phyloP scores from a whole-genome alignment of 2,797 vertebrate species.

The Scomberomorus guttatus region DNA sequence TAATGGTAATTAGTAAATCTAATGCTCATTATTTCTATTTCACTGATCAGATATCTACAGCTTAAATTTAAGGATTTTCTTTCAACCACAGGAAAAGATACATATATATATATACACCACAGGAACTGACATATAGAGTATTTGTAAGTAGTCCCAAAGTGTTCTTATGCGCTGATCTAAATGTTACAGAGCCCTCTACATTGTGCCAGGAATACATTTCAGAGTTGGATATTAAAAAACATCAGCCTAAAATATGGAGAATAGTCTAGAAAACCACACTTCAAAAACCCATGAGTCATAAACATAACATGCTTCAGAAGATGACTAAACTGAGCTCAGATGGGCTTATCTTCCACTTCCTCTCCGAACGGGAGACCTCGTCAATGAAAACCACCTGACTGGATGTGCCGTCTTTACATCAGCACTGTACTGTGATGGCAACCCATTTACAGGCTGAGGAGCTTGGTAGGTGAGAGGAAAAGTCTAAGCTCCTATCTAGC shows the following conservation, averaged over 20 bases:
- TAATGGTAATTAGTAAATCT: neutral
- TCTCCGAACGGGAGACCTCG: neutral
- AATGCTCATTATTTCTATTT: constrained; percentile 6
- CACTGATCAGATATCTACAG: neutral
- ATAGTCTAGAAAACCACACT: neutral
- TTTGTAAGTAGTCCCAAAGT: neutral
- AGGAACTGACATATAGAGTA: neutral
- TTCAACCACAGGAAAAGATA: neutral
- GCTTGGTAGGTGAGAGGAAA: neutral
- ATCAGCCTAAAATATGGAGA: neutral
- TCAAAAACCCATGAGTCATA: neutral
- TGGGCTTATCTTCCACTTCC: neutral
- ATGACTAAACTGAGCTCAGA: constrained; percentile 1
- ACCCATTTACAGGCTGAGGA: constrained; percentile 13
- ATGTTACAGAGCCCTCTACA: constrained; percentile 4
- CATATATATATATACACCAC: constrained; percentile 9
- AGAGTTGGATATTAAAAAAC: neutral
- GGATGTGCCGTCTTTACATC: constrained; percentile 8
- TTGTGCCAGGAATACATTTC: constrained; percentile 4
- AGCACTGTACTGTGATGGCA: neutral
- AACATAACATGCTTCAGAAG: constrained; percentile 4
- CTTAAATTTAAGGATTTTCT: neutral
- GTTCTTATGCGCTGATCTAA: neutral
- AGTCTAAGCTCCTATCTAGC: constrained; percentile 7
- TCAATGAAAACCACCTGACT: constrained; percentile 31